Base-by-base conservation (phyloP, 2,888 invertebrate species). In the Tryphoninae sp. region DNA sequence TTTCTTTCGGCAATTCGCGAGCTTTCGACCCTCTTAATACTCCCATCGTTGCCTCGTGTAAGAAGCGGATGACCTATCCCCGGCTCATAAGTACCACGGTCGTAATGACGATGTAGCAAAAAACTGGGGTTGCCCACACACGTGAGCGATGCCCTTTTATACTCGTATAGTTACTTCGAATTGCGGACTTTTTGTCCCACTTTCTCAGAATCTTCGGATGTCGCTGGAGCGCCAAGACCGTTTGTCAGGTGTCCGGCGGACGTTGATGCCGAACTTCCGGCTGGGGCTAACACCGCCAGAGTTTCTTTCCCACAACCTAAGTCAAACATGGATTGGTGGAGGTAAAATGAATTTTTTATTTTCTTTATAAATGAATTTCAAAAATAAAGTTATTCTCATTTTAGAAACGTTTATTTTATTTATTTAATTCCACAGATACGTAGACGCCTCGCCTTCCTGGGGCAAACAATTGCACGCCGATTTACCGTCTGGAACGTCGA, bases 261-360 rank as follows among this genome's bases (percentile, higher is more conserved):
- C 86, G 92, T 95, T 58, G 93, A 93, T 45, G 93, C 94, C 49
- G 93, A 93, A 64, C 91, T 95, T 64, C 93, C 93, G 51, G 88
- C 91, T 22, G 92, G 93, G 53, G 92, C 93, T 84, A 91, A 89
- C 55, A 91, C 92, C 16, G 92, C 93, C 85, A 89, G 92, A 78
- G 92, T 94, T 59, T 91, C 92, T 64, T 93, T 94, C 75, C 93
- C 94, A 1, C 92, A 94, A 79, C 93, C 94, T 0, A 94, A 94
- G 87, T 94, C 95, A 45, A 95, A 95, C 90, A 93, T 95, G 87
- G 95, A 95, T 89, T 95, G 94, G 93, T 92, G 93, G 92, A 93
- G 93, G 94, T 94, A 91, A 88, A 89, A 78, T 40, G 7, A 4
- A n/a, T 19, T 23, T 59, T 33, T 23, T n/a, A 45, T 49, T 33